A percentile compares a stretch with the other conserved stretches of the same genome.
Conservation (phyloP, 2,113 vertebrate species). For the Forbesichthys agassizii region DNA sequence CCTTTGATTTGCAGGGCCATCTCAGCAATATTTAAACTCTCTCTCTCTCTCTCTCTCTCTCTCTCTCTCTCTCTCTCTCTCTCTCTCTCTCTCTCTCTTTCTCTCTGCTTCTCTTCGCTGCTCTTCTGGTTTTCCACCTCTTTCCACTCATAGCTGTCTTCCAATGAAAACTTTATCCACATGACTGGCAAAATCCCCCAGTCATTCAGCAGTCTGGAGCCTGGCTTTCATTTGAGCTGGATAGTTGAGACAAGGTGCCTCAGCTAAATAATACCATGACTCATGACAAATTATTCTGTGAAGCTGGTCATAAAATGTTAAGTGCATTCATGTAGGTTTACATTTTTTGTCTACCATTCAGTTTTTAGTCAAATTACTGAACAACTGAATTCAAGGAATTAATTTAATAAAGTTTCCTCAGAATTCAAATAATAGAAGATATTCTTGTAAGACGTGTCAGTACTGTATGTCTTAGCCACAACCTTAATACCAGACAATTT, state of each 20-base stretch:
- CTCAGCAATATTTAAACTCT: background rate
- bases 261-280: slow-evolving; percentile 1
- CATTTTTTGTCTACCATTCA: no score
- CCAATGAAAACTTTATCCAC: slow-evolving; percentile 9
- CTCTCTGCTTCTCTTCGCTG: no score
- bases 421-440: background rate
- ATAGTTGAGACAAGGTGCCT: background rate
- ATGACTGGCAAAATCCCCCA: background rate
- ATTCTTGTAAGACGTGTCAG: no score
- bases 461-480: no score
- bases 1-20: background rate
- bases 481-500: no score
- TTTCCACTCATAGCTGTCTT: background rate
- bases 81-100: no score
- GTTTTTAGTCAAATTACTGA: no score
- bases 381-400: no score
- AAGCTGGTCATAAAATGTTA: slow-evolving; percentile 7
- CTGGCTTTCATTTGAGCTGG: slow-evolving; percentile 29
- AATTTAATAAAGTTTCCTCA: background rate
- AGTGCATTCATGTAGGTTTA: background rate
- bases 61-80: background rate
- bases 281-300: slow-evolving; percentile 7
- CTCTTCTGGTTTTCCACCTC: background rate
- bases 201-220: background rate
- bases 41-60: background rate